Evolutionary conservation across 2,113 vertebrate genomes (phyloP), one percentile per base, ranked within the genome.

Genomic region (Python bivittatus): DNA sequence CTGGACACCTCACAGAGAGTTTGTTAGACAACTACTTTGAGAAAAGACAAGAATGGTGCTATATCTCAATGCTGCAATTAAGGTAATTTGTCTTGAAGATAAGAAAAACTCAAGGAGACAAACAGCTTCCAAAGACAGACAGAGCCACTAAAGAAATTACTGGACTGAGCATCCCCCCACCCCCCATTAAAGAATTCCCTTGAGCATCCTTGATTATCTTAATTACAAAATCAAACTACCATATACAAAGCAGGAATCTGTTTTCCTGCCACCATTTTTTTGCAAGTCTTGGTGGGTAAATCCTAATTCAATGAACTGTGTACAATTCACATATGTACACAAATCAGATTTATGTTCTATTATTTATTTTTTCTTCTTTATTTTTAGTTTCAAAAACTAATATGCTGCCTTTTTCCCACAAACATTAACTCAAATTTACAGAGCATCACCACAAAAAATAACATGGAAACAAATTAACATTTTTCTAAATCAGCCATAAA

Each of bases 51-150:
- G 0, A 1, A 12, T 60, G 88, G 83, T 84, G 84, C 87, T 93
- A 33, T 84, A 22, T 90, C 48, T 57, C 9, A 84, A 61, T 90
- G 84, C 84, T 0, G 88, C 1, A 88, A 54, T 10, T 89, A 79
- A n/a, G n/a, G 0, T 64, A 54, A 44, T 91, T 84, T 94, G 1
- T 8, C 60, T 0, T 60, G 64, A 85, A 87, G 0, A 38, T 64
- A 92, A 48, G 0, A 0, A 48, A 90, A 68, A 53, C 91, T 91
- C 92, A 92, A 61, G 17, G n/a, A 54, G 8, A 88, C 33, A 60
- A 92, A 79, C 53, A 84, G 94, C 2, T 83, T 60, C 29, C n/a
- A 25, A n/a, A 88, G 84, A 9, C n/a, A 72, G 68, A 79, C 72
- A 42, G 42, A 42, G 17, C 17, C 33, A 48, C 33, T 22, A 22